A percentile compares a stretch with the other conserved stretches of the same genome.
Evolutionary conservation across 1,140 invertebrate species (phyloP).

Genomic region (Rhopalosiphum maidis): DNA sequence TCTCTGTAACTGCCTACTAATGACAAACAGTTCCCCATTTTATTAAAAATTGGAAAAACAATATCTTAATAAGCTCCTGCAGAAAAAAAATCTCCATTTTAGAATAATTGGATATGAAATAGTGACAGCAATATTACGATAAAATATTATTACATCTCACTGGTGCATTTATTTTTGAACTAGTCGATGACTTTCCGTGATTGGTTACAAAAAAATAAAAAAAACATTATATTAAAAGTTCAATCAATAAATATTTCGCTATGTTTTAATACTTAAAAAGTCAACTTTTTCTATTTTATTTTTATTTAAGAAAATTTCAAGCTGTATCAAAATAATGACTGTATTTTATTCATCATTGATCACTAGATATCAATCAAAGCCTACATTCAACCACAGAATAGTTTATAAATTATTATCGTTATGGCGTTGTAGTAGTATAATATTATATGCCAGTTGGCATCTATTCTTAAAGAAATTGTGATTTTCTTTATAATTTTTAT

Average conservation of each 20-base stretch:
- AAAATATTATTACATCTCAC: not conserved
- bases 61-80: not conserved
- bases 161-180: not conserved
- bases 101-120: not conserved
- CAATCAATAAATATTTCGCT: not conserved
- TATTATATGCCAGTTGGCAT: not conserved
- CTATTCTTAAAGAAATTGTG: not conserved
- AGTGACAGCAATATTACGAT: not conserved
- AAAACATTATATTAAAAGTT: not conserved
- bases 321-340: not conserved
- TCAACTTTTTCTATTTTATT: not conserved
- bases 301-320: not conserved
- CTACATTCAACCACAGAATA: not conserved
- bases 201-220: too few relatives aligned
- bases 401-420: too few relatives aligned
- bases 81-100: not conserved
- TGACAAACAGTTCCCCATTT: not conserved
- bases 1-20: not conserved
- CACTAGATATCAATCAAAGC: not conserved
- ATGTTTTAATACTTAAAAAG: not conserved
- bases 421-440: not conserved
- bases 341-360: not conserved
- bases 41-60: not conserved
- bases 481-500: not conserved
- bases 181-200: not conserved